Base-by-base conservation (phyloP, 2,888 invertebrate species). In the Dolichomitus sp. region DNA sequence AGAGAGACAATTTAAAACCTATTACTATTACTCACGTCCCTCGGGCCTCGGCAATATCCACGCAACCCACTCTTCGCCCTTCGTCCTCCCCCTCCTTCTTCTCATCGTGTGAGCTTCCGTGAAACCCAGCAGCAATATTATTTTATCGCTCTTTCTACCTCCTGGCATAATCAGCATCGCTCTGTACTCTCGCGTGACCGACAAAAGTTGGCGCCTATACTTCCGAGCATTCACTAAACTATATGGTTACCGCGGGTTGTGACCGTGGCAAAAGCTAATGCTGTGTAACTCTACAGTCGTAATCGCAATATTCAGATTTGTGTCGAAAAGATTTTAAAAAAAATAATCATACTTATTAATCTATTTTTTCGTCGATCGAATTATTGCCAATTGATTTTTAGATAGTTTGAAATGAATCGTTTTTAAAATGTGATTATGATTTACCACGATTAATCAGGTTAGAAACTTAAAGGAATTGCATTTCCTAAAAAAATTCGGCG, bases 1-100 rank as follows among this genome's bases (percentile, higher is more conserved):
- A 90, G 90, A 90, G 83, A 83, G 90, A 93, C 92, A 92, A 93
- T 93, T 92, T 93, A 92, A 92, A 93, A 92, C 90, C 91, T 92
- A 93, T 93, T 92, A 93, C 91, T 90, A 91, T 90, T 90, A 90
- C 91, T 92, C 90, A 88, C 77, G 73, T 83, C 68, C 69, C 79
- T 40, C 66, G 74, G 70, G 79, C 59, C 45, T 23, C 63, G 65
- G 66, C 68, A 70, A 76, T 72, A 48, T 68, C 54, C 80, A 72
- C 37, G 23, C 52, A 45, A 54, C 63, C 72, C 79, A 23, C 17
- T 52, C 33, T 30, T 42, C 33, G 48, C 33, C 12, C 30, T 72
- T 17, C 66, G 48, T 27, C 48, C 63, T 65, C 54, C 33, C 54
- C 17, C 17, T 27, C 17, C 27, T 61, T 30, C 17, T 19, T 37